A percentile compares a stretch with the other conserved stretches of the same genome.
These are phyloP conservation scores for Chorisops tibialis DNA, from an alignment of 2,888 invertebrate genomes.

Conservation along the genomic window DNA sequence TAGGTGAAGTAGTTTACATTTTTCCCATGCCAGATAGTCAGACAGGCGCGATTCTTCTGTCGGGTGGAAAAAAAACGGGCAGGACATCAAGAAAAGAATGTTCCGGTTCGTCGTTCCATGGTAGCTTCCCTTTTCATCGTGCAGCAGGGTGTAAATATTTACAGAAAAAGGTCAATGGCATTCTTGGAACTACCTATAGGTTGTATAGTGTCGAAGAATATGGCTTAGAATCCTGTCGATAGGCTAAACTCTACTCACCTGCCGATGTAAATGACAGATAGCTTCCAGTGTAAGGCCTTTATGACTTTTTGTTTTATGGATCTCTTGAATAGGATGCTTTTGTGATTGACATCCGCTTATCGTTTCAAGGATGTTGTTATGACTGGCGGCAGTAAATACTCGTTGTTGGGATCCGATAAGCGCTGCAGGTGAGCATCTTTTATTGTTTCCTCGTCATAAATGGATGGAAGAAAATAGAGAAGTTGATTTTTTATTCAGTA, in stretches of 20 bases:
- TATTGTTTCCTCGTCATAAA: constrained; percentile 18
- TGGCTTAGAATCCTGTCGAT: not conserved
- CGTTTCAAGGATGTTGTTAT: constrained; percentile 22
- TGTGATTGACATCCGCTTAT: constrained; percentile 27
- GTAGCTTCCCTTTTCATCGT: too few species aligned
- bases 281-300: not conserved
- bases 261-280: constrained; percentile 7
- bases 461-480: constrained; percentile 3
- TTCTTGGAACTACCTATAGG: constrained; percentile 19
- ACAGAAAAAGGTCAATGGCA: constrained; percentile 33
- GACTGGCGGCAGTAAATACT: constrained; percentile 10
- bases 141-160: constrained; percentile 29
- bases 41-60: constrained; percentile 7
- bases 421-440: constrained; percentile 30
- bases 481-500: too few species aligned
- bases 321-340: constrained; percentile 17
- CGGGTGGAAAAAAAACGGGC: not conserved
- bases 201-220: constrained; percentile 5
- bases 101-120: not conserved
- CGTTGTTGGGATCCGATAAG: constrained; percentile 25
- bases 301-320: constrained; percentile 15
- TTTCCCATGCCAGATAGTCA: constrained; percentile 27
- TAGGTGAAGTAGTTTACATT: constrained; percentile 20
- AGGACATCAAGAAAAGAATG: not conserved
- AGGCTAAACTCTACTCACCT: constrained; percentile 20